Base-by-base conservation (phyloP, 1,140 invertebrate genomes). In the Ceratosolen fusciceps region DNA sequence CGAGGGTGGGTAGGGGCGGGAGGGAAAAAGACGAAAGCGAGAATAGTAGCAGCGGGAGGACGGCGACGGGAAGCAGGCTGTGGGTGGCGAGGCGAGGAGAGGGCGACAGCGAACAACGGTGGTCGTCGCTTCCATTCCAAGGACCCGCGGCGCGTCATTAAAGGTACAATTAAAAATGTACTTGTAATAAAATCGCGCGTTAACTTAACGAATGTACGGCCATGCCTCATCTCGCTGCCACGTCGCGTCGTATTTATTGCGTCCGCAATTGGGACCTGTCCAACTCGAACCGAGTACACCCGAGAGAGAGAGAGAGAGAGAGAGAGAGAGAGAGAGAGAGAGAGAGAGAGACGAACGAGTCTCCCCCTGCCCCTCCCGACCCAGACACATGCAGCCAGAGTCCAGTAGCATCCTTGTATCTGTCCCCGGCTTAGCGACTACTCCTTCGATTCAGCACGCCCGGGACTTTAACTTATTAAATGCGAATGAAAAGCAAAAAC, bases 101-200 rank as follows among this genome's bases (percentile, higher is more conserved):
- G 47, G 12, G 26, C 71, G 67, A 78, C 34, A 21, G 29, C 65
- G 76, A 79, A 79, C 77, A 79, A 79, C 77, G 77, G 76, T 72
- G 67, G 76, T 73, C 77, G 76, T 71, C 80, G 80, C 31, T 81
- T 79, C 68, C 83, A 83, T 84, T 83, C 83, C 78, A 84, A 84
- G 82, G 71, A 83, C 79, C 82, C 80, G 78, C 58, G 82, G 82
- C 81, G 83, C 82, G 85, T 88, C 86, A 87, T 90, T 89, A 89
- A 87, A 83, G 79, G 60, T 80, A 86, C 84, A 87, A 89, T 90
- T 90, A 88, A 89, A 89, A 90, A 86, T 87, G 84, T 70, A 83
- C 82, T 82, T 81, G 86, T 85, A 89, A 90, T 89, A 89, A 90
- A 90, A 89, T 88, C 83, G 83, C 83, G 84, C 86, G 85, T 87